These are phyloP conservation scores for Sebastes nivosus DNA, from an alignment of 2,797 vertebrate genomes.

Conservation along the genomic window DNA sequence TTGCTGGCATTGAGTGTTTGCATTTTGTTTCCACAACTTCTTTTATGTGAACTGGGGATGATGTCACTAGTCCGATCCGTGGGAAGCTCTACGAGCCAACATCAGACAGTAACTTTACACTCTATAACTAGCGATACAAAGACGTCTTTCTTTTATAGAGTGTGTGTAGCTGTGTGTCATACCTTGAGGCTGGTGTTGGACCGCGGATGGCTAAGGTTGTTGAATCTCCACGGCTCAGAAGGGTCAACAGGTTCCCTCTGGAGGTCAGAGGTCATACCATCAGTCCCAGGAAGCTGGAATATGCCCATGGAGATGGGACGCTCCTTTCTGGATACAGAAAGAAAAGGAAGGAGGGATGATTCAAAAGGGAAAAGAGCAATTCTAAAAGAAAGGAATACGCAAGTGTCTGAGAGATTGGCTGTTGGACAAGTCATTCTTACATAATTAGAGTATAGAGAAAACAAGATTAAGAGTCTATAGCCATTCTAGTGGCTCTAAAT, in stretches of 20 bases:
- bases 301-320: constrained; percentile 93
- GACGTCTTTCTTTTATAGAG: background rate
- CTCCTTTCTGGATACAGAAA: constrained; percentile 88
- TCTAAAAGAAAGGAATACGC: background rate
- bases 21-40: constrained; percentile 39
- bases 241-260: constrained; percentile 86
- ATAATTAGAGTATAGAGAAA: background rate
- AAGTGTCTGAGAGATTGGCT: background rate
- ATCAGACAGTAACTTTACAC: constrained; percentile 11
- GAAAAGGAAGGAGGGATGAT: background rate
- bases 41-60: constrained; percentile 33
- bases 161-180: background rate
- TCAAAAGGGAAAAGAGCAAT: background rate
- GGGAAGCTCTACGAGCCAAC: constrained; percentile 47
- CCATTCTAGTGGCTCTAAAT: background rate
- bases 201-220: constrained; percentile 88
- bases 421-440: background rate
- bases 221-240: constrained; percentile 92
- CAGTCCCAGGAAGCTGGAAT: constrained; percentile 89
- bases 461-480: background rate
- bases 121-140: background rate
- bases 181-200: constrained; percentile 96
- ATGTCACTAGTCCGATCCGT: constrained; percentile 60
- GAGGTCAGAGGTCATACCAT: constrained; percentile 87
- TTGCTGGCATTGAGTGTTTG: constrained; percentile 26